A percentile compares a stretch with the other conserved stretches of the same genome.
These are phyloP conservation scores for Mesembrinibis cayennensis DNA, from an alignment of 2,113 vertebrate genomes.

Conservation along the genomic window DNA sequence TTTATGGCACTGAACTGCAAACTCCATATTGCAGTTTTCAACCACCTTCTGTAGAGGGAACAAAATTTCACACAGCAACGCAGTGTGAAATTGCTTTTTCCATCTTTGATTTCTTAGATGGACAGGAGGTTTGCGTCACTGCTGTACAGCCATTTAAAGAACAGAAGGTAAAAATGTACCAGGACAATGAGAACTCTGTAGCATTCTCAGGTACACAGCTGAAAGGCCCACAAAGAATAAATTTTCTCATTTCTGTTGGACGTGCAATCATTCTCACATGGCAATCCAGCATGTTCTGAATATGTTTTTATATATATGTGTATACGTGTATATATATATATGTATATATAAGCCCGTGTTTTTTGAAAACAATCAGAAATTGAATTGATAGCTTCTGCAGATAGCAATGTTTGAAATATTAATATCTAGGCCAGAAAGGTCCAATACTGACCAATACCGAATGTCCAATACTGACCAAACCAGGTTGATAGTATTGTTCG, in stretches of 20 bases:
- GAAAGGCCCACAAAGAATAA: background rate
- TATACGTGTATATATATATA: too few relatives aligned
- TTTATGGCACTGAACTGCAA: background rate
- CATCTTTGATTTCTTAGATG: background rate
- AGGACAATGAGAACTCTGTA: background rate
- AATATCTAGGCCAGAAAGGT: background rate
- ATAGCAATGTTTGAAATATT: background rate
- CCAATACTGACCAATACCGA: background rate
- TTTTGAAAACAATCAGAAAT: background rate
- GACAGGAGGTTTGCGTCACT: background rate
- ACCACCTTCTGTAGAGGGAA: constrained; percentile 67
- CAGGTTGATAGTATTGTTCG: background rate
- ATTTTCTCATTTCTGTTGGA: background rate
- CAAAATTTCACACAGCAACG: constrained; percentile 7
- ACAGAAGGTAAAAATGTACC: background rate
- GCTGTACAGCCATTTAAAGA: background rate
- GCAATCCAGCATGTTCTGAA: background rate
- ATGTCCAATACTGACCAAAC: background rate
- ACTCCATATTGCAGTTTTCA: constrained; percentile 20
- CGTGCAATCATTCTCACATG: background rate
- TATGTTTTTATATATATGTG: background rate
- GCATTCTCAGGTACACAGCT: background rate
- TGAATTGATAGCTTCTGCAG: background rate
- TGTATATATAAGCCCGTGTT: too few relatives aligned
- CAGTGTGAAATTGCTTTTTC: background rate